phyloP scores from a whole-genome alignment of 2,797 vertebrate species.

The Morelia viridis region DNA sequence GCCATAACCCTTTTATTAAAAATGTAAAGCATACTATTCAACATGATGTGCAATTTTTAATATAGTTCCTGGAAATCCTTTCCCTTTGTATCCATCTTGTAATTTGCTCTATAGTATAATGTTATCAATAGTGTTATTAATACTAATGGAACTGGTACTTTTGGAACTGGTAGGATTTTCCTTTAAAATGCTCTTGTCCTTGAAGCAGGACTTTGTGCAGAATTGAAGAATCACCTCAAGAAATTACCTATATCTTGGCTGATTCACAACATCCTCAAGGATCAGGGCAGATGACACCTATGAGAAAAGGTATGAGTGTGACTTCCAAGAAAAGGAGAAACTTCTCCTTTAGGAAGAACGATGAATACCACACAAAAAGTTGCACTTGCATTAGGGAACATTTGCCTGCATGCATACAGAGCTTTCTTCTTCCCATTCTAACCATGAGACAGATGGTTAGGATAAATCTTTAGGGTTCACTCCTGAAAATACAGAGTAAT shows the following conservation, averaged over 20 bases:
- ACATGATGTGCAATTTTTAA: neutral
- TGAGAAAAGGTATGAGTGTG: neutral
- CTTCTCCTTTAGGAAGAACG: neutral
- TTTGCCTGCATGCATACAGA: neutral
- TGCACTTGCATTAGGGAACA: neutral
- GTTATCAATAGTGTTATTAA: neutral
- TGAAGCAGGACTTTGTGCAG: neutral
- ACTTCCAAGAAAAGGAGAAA: neutral
- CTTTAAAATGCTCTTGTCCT: neutral
- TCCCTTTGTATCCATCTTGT: neutral
- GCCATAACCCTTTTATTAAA: neutral
- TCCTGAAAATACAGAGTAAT: no score
- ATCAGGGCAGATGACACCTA: neutral
- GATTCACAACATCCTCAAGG: neutral
- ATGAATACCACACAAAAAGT: neutral
- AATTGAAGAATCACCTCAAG: neutral
- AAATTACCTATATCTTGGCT: neutral
- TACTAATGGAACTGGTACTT: neutral
- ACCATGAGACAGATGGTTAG: neutral
- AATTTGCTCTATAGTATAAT: neutral
- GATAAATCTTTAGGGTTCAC: neutral
- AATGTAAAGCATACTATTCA: neutral
- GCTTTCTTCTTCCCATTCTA: neutral
- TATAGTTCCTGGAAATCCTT: neutral
- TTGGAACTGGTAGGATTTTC: neutral